Evolutionary conservation across 1,140 invertebrate species (phyloP), one percentile per base, ranked within the genome.

Genomic region (Drosophila sucinea): DNA sequence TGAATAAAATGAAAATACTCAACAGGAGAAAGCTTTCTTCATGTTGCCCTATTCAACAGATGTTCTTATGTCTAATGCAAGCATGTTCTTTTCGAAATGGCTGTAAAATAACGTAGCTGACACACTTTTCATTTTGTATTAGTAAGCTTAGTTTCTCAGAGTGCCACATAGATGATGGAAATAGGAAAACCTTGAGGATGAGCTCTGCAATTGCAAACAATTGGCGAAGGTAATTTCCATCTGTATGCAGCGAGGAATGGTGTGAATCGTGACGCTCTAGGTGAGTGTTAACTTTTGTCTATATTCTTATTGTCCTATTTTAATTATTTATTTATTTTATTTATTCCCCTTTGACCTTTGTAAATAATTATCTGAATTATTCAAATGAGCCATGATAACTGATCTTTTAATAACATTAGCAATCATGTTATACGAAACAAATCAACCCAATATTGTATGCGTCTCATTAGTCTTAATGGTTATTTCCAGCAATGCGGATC

Each of bases 1-100:
- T 51, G 44, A 51, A 51, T 51, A 51, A 51, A 51, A 51, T 27
- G 44, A 51, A 51, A 51, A 27, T 51, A 51, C 44, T 51, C 44
- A 25, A 51, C 44, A 8, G 44, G 27, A 27, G 44, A 51, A 51
- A 51, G 44, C 44, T 51, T 51, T 51, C 23, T 27, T 51, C 44
- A 51, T 47, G 41, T 44, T 44, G 17, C 4, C 17, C 17, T 23
- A 44, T 25, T 47, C 17, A 25, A 51, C 6, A 25, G 23, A 27
- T 51, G 23, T 27, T 10, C 23, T 10, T 51, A 10, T 41, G 4
- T 2, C 11, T 41, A 41, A 40, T 40, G 38, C 38, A 4, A 41
- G 7, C 44, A 27, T 51, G 7, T 51, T 51, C 7, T 27, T 10
- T 27, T 51, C 10, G 27, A 8, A 51, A 7, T 51, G 7, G n/a